Base-by-base conservation (phyloP, 2,797 vertebrate species). In the Rousettus madagascariensis region DNA sequence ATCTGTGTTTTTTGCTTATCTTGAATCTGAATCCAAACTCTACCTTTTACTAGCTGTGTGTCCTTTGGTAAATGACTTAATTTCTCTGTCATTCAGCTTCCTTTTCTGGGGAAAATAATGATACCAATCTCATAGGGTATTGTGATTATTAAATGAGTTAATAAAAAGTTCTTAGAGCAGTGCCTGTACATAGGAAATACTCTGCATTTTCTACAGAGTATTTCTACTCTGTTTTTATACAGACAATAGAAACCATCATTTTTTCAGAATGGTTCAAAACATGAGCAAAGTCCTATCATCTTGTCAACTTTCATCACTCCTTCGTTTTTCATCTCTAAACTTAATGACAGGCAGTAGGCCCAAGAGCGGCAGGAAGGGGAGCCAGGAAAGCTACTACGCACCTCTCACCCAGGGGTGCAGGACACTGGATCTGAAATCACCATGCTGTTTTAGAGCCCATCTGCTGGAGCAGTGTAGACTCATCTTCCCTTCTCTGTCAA, bases 71-170 rank as follows among this genome's bases (percentile, higher is more conserved):
- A 84, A 46, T 66, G 41, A 90, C 66, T 65, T 80, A 33, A 69
- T 95, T 90, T 89, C 61, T 94, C 61, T 90, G 53, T 89, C 28
- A 80, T 63, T 33, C 41, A 65, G 1, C 78, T 36, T 96, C 57
- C 22, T 80, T 87, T n/a, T 89, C 43, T 55, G 38, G 49, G n/a
- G 79, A 38, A 68, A 49, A 75, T 43, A 86, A 53, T 43, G 38
- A 8, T 86, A 28, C 33, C 16, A 9, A 12, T 77, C n/a, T 93
- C 49, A 26, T 24, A 65, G 51, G 22, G 28, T 78, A 74, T 74
- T 90, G 15, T 41, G 33, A 16, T 86, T 77, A 65, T 79, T 86
- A 87, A 74, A 26, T 78, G 78, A 91, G 38, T 89, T 94, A 90
- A 69, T 83, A 46, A 65, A 91, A 91, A 22, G 57, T 90, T 82